Evolutionary conservation across 2,113 vertebrate genomes (phyloP), one percentile per base, ranked within the genome.

Genomic region (Catharus bicknelli): DNA sequence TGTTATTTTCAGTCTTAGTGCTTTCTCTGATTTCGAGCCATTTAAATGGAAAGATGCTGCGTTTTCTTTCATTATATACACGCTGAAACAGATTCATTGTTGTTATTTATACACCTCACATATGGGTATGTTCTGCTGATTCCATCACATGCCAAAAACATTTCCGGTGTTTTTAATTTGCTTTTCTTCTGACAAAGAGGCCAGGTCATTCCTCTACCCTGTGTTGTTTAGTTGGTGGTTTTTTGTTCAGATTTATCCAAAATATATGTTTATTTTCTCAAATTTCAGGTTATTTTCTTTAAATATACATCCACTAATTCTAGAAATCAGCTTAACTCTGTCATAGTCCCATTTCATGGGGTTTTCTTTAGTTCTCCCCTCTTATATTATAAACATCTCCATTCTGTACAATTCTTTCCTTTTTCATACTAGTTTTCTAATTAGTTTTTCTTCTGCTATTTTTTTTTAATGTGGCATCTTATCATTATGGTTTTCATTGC

Each of bases 1-100:
- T 84, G 54, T 53, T 90, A n/a, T 89, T 96, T 93, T 69, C 53
- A 57, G 54, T 51, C 75, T 78, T 30, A 57, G 34, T 75, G 32
- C 9, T 92, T 83, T 80, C 55, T 57, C 30, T 81, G 57, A n/a
- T 75, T 94, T 81, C 61, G 16, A 84, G 70, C 25, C 43, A 26
- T 79, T 92, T 92, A 84, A 57, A 70, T 59, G 61, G 58, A 73
- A 95, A 86, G 77, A 48, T 63, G 40, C 10, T 57, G 61, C 2
- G 0, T 47, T 92, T 82, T 25, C 16, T 93, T 86, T 45, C 1
- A 0, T 55, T 78, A 12, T 32, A 21, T 10, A 20, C 23, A 62
- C 18, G 34, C 47, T 19, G 25, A 23, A 54, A 22, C 32, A 50
- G n/a, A 57, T 77, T 59, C 19, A 25, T 88, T 55, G 38, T 48